Base-by-base conservation (phyloP, 2,888 invertebrate species). In the Acrobasis suavella region DNA sequence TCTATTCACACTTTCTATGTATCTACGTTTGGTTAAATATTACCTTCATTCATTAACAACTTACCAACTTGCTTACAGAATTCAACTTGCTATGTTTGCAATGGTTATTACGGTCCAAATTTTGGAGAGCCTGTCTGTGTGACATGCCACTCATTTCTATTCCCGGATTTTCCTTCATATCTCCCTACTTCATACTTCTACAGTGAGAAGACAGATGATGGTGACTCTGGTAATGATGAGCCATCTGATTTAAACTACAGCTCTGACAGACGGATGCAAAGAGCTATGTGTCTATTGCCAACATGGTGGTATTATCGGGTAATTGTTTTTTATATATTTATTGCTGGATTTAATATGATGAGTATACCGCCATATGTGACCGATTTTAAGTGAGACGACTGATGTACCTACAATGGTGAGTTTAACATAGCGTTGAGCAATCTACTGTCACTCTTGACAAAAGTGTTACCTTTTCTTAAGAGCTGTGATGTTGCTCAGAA, bases 191-290 rank as follows among this genome's bases (percentile, higher is more conserved):
- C 92, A 3, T 90, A 87, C 69, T 91, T 89, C 74, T 87, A 80
- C 66, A 93, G 92, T 69, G 93, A 94, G 67, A 93, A 94, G 65
- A 96, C 96, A 7, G 98, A 98, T 76, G 97, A 97, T 73, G 97
- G 97, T 70, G 98, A 98, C 83, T 98, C 98, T 0, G 98, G 98
- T 0, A 98, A 98, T 82, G 98, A 98, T 82, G 98, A 98, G 81
- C 98, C 98, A 0, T 95, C 95, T 50, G 97, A 97, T 80, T 83
- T 94, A 59, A 94, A 92, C 73, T 94, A 92, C 67, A 93, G 90
- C 68, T 86, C 92, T 5, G 94, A 94, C 60, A 84, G 93, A 37
- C 90, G 92, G 75, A 76, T 81, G 1, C 88, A 87, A 51, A 85
- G 81, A 75, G 72, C 83, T 6, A 10, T 56, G 10, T 86, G 82